phyloP scores from a whole-genome alignment of 2,888 invertebrate genomes.

The Aspidiotus destructor region DNA sequence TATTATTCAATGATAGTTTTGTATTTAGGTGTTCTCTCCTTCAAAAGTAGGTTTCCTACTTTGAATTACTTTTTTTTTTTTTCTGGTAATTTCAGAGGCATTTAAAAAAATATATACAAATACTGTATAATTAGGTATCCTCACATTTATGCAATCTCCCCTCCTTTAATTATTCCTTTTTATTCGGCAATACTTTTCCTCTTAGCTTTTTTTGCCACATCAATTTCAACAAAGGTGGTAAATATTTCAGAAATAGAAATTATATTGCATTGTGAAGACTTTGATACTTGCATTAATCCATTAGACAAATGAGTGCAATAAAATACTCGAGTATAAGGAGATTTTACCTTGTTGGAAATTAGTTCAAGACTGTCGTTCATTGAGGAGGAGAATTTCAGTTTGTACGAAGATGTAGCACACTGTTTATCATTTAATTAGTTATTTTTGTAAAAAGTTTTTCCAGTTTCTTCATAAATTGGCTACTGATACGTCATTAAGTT shows the following conservation, averaged over 20 bases:
- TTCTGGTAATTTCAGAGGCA: background rate
- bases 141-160: constrained; percentile 22
- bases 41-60: no score
- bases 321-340: background rate
- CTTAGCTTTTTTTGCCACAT: background rate
- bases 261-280: constrained; percentile 19
- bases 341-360: background rate
- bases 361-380: background rate
- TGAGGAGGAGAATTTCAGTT: no score
- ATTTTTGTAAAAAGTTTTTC: background rate
- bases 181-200: background rate
- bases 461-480: background rate
- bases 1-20: no score
- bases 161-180: constrained; percentile 1
- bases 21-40: no score
- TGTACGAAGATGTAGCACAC: background rate
- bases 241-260: constrained; percentile 13
- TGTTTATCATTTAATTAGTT: background rate
- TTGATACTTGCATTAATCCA: background rate
- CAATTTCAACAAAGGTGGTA: constrained; percentile 13
- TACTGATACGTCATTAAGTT: constrained; percentile 1
- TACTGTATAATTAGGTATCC: constrained; percentile 11
- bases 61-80: background rate
- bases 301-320: constrained; percentile 5
- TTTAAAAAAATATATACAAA: background rate